phyloP scores from a whole-genome alignment of 2,888 invertebrate genomes.

The Brachycybe producta region DNA sequence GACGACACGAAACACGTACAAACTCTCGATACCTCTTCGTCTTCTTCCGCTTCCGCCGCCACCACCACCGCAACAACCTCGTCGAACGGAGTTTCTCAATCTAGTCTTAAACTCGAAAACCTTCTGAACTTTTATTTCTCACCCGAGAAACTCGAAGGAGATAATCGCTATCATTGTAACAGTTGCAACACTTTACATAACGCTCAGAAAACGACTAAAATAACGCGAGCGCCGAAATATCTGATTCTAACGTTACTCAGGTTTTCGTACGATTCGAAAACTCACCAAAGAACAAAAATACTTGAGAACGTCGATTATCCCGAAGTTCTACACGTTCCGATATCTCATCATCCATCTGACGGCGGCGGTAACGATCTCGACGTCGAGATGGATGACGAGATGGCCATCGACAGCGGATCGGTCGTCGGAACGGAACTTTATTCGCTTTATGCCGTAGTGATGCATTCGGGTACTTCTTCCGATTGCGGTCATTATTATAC shows the following conservation, averaged over 20 bases:
- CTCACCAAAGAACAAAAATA: constrained; percentile 62
- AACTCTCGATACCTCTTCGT: not conserved
- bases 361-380: not conserved
- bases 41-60: not conserved
- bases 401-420: not conserved
- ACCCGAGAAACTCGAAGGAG: constrained; percentile 61
- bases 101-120: constrained; percentile 44
- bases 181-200: constrained; percentile 60
- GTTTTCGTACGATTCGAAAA: constrained; percentile 58
- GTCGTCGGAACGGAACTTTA: not conserved
- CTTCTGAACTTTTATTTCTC: constrained; percentile 60
- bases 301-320: constrained; percentile 41
- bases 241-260: constrained; percentile 67
- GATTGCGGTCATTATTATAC: constrained; percentile 83
- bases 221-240: constrained; percentile 60
- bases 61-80: not conserved
- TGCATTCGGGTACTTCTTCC: constrained; percentile 68
- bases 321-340: constrained; percentile 30
- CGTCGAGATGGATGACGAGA: not conserved
- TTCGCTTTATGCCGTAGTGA: constrained; percentile 60
- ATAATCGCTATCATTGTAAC: constrained; percentile 69
- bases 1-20: not conserved
- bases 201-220: constrained; percentile 55
- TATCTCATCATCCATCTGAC: constrained; percentile 9
- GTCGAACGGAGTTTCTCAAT: not conserved